Evolutionary conservation across 2,888 invertebrate genomes (phyloP).

Genomic region (Hylaea fasciaria): DNA sequence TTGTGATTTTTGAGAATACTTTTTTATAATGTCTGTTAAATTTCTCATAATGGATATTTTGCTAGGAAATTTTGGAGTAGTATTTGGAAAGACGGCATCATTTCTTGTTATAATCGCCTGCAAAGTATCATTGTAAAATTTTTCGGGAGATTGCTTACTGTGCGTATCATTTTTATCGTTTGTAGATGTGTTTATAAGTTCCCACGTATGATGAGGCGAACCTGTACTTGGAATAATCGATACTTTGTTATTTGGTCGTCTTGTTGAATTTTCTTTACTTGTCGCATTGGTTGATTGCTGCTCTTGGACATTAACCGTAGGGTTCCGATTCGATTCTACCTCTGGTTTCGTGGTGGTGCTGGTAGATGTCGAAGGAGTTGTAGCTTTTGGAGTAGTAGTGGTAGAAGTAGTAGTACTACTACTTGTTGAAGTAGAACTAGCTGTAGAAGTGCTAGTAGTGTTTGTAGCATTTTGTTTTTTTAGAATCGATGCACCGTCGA

Average conservation of each 20-base stretch:
- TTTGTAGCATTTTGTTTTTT: slow-evolving; percentile 64
- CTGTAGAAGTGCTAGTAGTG: slow-evolving; percentile 41
- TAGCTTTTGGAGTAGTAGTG: slow-evolving; percentile 39
- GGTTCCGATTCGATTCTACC: slow-evolving; percentile 41
- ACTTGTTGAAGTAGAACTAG: slow-evolving; percentile 43
- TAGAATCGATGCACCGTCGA: slow-evolving; percentile 78
- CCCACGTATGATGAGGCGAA: slow-evolving; percentile 82
- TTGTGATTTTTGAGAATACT: slow-evolving; percentile 80
- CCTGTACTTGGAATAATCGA: slow-evolving; percentile 76
- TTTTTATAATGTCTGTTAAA: slow-evolving; percentile 87
- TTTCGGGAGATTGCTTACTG: slow-evolving; percentile 76
- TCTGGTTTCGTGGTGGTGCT: slow-evolving; percentile 39
- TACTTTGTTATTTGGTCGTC: slow-evolving; percentile 77
- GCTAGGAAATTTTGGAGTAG: slow-evolving; percentile 73
- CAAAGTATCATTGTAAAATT: slow-evolving; percentile 86
- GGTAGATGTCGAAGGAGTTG: slow-evolving; percentile 33
- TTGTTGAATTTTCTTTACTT: slow-evolving; percentile 67
- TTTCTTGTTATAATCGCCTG: slow-evolving; percentile 87
- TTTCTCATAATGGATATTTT: slow-evolving; percentile 83
- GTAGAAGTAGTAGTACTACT: slow-evolving; percentile 44
- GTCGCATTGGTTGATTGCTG: slow-evolving; percentile 26
- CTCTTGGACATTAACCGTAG: slow-evolving; percentile 31
- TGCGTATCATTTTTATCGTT: slow-evolving; percentile 68
- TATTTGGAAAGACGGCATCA: slow-evolving; percentile 73
- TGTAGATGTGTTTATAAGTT: slow-evolving; percentile 84